Conservation (phyloP, 2,797 vertebrate species). For the Coccyzus lansbergi region DNA sequence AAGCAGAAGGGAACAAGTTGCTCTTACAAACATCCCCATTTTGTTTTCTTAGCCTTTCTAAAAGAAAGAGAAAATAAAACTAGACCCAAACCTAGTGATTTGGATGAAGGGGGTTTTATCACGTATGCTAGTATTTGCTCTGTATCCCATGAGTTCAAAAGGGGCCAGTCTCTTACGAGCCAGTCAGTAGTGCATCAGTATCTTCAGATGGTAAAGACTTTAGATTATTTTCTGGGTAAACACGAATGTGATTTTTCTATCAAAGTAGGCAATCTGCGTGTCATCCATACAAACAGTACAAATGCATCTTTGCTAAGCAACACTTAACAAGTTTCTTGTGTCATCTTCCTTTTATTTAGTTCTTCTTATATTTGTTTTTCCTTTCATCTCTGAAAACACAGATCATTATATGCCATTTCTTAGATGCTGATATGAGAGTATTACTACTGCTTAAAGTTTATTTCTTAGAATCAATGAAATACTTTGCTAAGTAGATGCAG, state of each 20-base stretch:
- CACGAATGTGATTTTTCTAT: not conserved
- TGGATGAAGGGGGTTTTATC: not conserved
- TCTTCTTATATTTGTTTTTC: constrained; percentile 31
- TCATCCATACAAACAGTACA: constrained; percentile 2
- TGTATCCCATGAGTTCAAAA: not conserved
- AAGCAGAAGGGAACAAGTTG: not conserved
- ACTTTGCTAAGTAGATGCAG: not conserved
- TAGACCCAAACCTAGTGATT: not conserved
- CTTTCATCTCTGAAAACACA: constrained; percentile 54
- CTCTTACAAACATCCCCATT: not conserved
- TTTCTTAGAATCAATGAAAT: not conserved
- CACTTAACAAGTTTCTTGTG: not conserved
- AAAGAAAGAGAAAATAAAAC: not conserved
- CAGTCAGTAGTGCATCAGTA: not conserved
- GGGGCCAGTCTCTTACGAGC: not conserved
- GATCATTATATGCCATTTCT: constrained; percentile 29
- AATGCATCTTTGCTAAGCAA: not conserved
- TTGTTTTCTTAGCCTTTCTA: not conserved
- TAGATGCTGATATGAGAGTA: not conserved
- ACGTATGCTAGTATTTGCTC: not conserved
- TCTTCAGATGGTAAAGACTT: not conserved
- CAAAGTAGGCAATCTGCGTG: not conserved
- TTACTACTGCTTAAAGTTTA: not conserved
- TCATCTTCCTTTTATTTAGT: constrained; percentile 14
- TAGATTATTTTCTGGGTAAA: not conserved